Evolutionary conservation across 2,888 invertebrate genomes (phyloP).

Genomic region (Xestoiulus laeticollis): DNA sequence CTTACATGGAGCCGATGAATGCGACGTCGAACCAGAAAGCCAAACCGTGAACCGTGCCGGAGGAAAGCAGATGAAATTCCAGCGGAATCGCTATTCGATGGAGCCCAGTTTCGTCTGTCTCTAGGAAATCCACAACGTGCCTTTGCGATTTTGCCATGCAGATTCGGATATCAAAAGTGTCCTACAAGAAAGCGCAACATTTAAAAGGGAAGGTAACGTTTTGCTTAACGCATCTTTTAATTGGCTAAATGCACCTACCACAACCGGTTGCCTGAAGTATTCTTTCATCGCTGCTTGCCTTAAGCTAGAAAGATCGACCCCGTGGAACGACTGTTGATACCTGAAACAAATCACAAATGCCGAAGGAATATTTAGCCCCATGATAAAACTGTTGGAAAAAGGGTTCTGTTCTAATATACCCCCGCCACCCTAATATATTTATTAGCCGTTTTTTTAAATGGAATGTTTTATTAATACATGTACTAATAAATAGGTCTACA

Average conservation of each 20-base stretch:
- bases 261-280: conserved; percentile 97
- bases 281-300: conserved; percentile 94
- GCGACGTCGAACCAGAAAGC: conserved; percentile 99
- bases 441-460: too few relatives aligned
- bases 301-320: conserved; percentile 91
- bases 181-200: conserved; percentile 64
- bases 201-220: too few relatives aligned
- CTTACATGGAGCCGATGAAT: conserved; percentile 81
- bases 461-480: too few relatives aligned
- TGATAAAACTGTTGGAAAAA: too few relatives aligned
- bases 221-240: neutral
- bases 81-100: conserved; percentile 95
- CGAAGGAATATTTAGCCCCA: too few relatives aligned
- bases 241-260: conserved; percentile 65
- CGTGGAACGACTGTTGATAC: conserved; percentile 97
- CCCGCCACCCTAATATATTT: too few relatives aligned
- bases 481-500: too few relatives aligned
- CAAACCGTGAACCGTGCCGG: conserved; percentile 94
- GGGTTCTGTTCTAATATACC: too few relatives aligned
- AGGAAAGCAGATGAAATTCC: conserved; percentile 89
- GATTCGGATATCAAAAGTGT: conserved; percentile 97
- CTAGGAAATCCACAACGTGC: conserved; percentile 92
- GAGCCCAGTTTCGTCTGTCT: conserved; percentile 90
- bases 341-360: too few relatives aligned
- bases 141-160: conserved; percentile 94